Conservation (phyloP, 2,113 vertebrate species). For the Ramphastos sulfuratus region DNA sequence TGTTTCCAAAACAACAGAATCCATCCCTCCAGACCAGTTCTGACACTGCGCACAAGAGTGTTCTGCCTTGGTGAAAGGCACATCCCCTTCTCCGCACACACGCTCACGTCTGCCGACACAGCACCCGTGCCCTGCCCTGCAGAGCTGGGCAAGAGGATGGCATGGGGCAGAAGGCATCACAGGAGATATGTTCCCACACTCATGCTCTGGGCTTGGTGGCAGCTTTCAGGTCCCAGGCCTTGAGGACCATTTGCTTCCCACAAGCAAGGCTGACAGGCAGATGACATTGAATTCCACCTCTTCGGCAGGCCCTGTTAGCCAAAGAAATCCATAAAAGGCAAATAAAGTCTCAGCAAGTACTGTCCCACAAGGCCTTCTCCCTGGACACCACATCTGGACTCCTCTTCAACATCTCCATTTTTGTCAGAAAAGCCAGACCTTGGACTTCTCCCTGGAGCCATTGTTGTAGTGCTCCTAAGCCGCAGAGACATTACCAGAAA, state of each 20-base stretch:
- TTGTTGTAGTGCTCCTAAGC: not conserved
- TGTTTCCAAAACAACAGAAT: not conserved
- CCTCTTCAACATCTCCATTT: not conserved
- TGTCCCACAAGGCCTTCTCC: not conserved
- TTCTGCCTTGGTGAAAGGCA: not conserved
- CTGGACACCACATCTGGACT: conserved; percentile 36
- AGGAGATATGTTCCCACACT: not conserved
- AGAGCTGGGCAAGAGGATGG: not conserved
- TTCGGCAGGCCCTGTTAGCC: not conserved
- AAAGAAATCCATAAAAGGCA: conserved; percentile 29
- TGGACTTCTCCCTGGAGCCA: not conserved
- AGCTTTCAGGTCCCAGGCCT: not conserved
- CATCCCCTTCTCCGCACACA: not conserved
- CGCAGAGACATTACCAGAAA: not conserved
- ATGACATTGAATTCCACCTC: not conserved
- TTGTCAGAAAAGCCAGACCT: not conserved
- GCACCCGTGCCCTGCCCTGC: accelerated
- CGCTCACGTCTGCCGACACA: accelerated
- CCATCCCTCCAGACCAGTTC: not conserved
- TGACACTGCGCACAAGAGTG: not conserved
- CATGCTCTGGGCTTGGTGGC: accelerated
- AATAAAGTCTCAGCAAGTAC: not conserved
- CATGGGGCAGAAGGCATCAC: accelerated
- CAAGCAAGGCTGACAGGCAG: not conserved
- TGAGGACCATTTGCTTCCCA: not conserved